Percentiles rank a stretch among this genome's conserved stretches.
These are phyloP conservation scores for Latheticus oryzae DNA, from an alignment of 2,888 invertebrate species.

Conservation along the genomic window DNA sequence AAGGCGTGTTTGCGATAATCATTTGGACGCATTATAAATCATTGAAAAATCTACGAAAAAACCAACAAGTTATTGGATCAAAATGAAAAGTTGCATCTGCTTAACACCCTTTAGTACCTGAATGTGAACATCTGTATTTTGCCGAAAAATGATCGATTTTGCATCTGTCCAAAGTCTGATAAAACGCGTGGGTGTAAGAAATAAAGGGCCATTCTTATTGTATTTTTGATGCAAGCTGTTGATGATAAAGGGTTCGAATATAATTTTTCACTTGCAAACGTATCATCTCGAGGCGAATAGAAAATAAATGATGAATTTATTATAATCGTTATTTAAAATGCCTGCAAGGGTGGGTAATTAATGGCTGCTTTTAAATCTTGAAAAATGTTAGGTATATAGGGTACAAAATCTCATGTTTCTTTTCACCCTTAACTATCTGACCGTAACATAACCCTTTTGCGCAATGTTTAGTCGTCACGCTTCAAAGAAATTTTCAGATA, in stretches of 20 bases:
- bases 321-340: constrained; percentile 23
- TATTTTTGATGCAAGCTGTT: constrained; percentile 28
- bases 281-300: not conserved
- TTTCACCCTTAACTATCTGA: constrained; percentile 29
- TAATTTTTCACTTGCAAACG: constrained; percentile 21
- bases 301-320: constrained; percentile 25
- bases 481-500: constrained; percentile 13
- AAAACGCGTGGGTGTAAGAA: constrained; percentile 56
- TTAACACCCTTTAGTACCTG: constrained; percentile 55
- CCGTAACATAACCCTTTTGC: constrained; percentile 32
- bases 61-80: not conserved
- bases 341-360: too few species aligned
- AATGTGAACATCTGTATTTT: constrained; percentile 56
- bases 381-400: too few species aligned
- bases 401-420: too few species aligned
- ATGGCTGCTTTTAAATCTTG: too few species aligned
- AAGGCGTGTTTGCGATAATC: constrained; percentile 65
- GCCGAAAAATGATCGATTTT: constrained; percentile 54
- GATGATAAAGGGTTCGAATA: constrained; percentile 8
- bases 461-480: constrained; percentile 26
- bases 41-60: constrained; percentile 41
- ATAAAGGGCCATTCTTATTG: constrained; percentile 45
- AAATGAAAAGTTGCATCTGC: constrained; percentile 56
- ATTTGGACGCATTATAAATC: constrained; percentile 64
- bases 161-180: constrained; percentile 48